Base-by-base conservation (phyloP, 2,113 vertebrate species). In the Seriola quinqueradiata region DNA sequence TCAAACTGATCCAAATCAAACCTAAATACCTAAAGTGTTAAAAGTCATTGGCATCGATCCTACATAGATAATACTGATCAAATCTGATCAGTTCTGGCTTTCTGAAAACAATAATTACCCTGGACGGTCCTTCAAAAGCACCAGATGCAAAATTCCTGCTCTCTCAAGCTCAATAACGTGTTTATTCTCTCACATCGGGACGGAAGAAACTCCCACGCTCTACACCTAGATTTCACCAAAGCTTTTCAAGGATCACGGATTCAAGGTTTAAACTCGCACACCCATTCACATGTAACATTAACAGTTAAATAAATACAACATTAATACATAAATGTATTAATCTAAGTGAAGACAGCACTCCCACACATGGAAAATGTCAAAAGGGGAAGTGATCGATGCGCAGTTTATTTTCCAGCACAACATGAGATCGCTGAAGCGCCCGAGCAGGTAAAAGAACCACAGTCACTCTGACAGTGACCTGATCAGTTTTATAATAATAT, bases 341-440 rank as follows among this genome's bases (percentile, higher is more conserved):
- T 48, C 46, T 8, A 2, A 42, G 7, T 52, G 28, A 28, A 2
- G 28, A 28, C 50, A 52, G 50, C 21, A n/a, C 50, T 52, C 17
- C 50, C 50, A 9, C 50, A 52, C 8, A 9, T 23, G 38, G 63
- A 42, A 65, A 44, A n/a, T 23, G 23, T 38, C 36, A 44, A 16
- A 65, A 44, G 16, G 38, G 21, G 38, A 25, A 44, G n/a, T 66
- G 64, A 46, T 19, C 5, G 5, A 19, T 19, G 16, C 7, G 19
- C 17, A n/a, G 63, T 65, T 65, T 44, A 65, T 65, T 65, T 65
- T 65, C 21, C 61, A 64, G 36, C 16, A 17, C 48, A 6, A 38
- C 10, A 25, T 11, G 36, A 23, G 19, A 16, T 42, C 36, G 5
- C 40, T 46, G 40, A 46, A 4, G 14, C 28, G 9, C 12, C 16